phyloP scores from a whole-genome alignment of 2,888 invertebrate genomes.

The Augochlorella aurata region DNA sequence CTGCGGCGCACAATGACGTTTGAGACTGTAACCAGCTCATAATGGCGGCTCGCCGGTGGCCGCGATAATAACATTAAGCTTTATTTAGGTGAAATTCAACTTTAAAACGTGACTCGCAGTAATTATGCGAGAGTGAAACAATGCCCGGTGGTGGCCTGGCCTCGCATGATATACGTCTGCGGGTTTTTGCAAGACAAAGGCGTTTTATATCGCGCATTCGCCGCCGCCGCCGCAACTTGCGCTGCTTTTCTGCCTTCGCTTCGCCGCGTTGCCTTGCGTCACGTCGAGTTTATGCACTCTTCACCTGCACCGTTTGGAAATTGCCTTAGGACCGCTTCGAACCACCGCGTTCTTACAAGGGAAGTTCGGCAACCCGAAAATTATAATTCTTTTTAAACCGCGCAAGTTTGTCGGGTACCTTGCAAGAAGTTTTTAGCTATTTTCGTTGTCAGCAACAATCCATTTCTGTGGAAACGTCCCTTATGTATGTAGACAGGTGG shows the following conservation, averaged over 20 bases:
- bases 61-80: constrained; percentile 80
- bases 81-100: constrained; percentile 80
- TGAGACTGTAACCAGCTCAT: constrained; percentile 69
- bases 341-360: too few species aligned
- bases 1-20: constrained; percentile 61
- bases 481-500: too few species aligned
- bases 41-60: constrained; percentile 63
- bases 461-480: too few species aligned
- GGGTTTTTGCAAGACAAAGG: constrained; percentile 79
- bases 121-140: constrained; percentile 80
- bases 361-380: too few species aligned
- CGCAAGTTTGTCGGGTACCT: too few species aligned
- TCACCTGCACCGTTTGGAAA: constrained; percentile 52
- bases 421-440: too few species aligned
- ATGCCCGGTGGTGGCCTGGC: constrained; percentile 71
- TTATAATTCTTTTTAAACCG: too few species aligned
- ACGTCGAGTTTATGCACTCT: constrained; percentile 68
- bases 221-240: constrained; percentile 58
- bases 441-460: too few species aligned
- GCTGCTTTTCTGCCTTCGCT: constrained; percentile 59
- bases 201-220: constrained; percentile 70
- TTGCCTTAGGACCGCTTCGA: constrained; percentile 32
- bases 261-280: constrained; percentile 43
- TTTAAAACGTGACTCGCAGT: constrained; percentile 80
- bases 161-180: constrained; percentile 75